These are phyloP conservation scores for Sipha maydis DNA, from an alignment of 2,888 invertebrate species.

Conservation along the genomic window DNA sequence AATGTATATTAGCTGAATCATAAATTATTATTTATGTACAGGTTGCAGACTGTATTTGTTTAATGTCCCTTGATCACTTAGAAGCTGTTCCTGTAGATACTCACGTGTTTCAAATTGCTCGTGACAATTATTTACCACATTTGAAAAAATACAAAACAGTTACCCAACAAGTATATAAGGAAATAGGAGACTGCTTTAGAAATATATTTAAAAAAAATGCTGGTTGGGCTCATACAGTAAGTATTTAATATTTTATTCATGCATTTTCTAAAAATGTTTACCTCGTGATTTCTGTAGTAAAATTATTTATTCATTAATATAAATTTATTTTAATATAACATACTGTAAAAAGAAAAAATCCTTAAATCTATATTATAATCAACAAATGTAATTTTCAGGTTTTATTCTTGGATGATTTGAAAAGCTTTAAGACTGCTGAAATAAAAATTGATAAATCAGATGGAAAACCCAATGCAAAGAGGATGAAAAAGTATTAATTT, in stretches of 20 bases:
- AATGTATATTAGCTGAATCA: neutral
- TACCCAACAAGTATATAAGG: conserved; percentile 84
- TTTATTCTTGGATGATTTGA: conserved; percentile 82
- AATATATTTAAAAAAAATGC: conserved; percentile 84
- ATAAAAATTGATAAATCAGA: neutral
- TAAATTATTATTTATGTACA: conserved; percentile 66
- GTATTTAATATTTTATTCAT: conserved; percentile 48
- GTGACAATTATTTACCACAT: conserved; percentile 79
- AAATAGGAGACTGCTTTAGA: conserved; percentile 85
- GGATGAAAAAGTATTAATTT: conserved; percentile 24
- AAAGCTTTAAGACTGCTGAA: conserved; percentile 73
- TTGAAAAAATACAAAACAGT: conserved; percentile 78
- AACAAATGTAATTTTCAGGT: conserved; percentile 70
- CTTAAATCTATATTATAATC: neutral
- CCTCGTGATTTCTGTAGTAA: neutral
- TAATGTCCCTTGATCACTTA: conserved; percentile 93
- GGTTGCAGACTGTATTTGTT: conserved; percentile 97
- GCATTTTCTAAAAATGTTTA: no score
- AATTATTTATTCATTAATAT: neutral
- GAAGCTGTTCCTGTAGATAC: conserved; percentile 95
- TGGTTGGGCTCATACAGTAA: conserved; percentile 94
- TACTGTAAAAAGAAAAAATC: neutral
- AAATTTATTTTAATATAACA: no score
- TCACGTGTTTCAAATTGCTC: conserved; percentile 92
- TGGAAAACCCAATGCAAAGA: conserved; percentile 27